Base-by-base conservation (phyloP, 1,140 invertebrate genomes). In the Orchesella cincta region DNA sequence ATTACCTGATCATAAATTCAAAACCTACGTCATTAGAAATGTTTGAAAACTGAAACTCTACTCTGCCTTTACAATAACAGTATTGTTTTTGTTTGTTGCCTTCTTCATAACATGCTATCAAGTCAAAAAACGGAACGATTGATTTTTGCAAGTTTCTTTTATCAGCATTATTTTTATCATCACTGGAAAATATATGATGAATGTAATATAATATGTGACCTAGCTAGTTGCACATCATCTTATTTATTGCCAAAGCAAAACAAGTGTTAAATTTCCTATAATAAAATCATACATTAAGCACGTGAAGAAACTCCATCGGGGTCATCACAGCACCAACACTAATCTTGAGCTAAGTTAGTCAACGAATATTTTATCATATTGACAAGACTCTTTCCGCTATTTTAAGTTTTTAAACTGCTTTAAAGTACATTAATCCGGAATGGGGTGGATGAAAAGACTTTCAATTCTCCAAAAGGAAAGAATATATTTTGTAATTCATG, bases 291-390 rank as follows among this genome's bases (percentile, higher is more conserved):
- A 67, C 62, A 8, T 67, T 31, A 31, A 67, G 26, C 28, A 33
- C 62, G 31, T 33, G 62, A 67, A 67, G 23, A 67, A 31, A 31
- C 33, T 67, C 26, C 62, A 67, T 33, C 39, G n/a, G n/a, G n/a
- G n/a, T n/a, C n/a, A n/a, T n/a, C n/a, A n/a, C n/a, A n/a, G n/a
- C n/a, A n/a, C n/a, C n/a, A n/a, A n/a, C n/a, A n/a, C n/a, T 20
- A 46, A 46, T 46, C 39, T 8, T 8, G 39, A 12, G 8, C 8
- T 20, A 46, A 46, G 20, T 46, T 20, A 46, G 39, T 46, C 39
- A 46, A 20, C 39, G 39, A 20, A 20, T 46, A 46, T 8, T 46
- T 20, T 12, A 20, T 46, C 20, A 46, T 20, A 20, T 46, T 46
- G 39, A 46, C 20, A 20, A 46, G 8, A 12, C 20, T 8, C 8